These are phyloP conservation scores for Drosophila pandora DNA, from an alignment of 1,140 invertebrate genomes.

Conservation along the genomic window DNA sequence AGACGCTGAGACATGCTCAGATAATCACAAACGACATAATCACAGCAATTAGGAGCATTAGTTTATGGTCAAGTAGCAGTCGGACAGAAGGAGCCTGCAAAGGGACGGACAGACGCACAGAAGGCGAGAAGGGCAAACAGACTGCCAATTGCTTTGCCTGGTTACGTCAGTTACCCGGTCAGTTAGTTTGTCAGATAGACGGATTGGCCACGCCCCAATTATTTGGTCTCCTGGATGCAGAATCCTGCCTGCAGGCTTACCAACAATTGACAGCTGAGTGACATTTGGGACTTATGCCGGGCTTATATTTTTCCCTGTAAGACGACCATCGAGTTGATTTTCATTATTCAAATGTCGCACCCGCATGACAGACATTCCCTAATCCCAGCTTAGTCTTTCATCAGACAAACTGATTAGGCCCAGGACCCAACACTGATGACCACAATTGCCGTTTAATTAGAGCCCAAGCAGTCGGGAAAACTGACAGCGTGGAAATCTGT, in stretches of 20 bases:
- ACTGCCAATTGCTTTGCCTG: constrained; percentile 24
- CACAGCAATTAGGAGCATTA: constrained; percentile 74
- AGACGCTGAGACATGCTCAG: constrained; percentile 37
- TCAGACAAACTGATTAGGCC: constrained; percentile 63
- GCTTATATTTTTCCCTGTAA: constrained; percentile 60
- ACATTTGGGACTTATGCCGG: constrained; percentile 42
- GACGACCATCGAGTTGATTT: constrained; percentile 52
- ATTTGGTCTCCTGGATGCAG: constrained; percentile 10
- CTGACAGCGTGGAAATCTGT: constrained; percentile 9
- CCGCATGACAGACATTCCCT: constrained; percentile 47
- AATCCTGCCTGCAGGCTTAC: constrained; percentile 16
- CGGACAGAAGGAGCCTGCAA: constrained; percentile 4
- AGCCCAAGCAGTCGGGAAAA: constrained; percentile 20
- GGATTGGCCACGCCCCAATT: constrained; percentile 38
- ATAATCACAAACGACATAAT: constrained; percentile 75
- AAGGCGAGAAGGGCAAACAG: neutral
- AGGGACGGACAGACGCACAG: constrained; percentile 2
- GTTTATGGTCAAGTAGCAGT: constrained; percentile 58
- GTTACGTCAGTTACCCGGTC: constrained; percentile 39
- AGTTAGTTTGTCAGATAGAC: constrained; percentile 35
- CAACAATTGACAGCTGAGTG: constrained; percentile 61
- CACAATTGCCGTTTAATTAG: constrained; percentile 71
- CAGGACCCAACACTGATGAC: constrained; percentile 37
- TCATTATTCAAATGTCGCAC: constrained; percentile 69
- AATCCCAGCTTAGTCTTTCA: constrained; percentile 66